Base-by-base conservation (phyloP, 1,140 invertebrate species). In the Hypsibius dujardini region DNA sequence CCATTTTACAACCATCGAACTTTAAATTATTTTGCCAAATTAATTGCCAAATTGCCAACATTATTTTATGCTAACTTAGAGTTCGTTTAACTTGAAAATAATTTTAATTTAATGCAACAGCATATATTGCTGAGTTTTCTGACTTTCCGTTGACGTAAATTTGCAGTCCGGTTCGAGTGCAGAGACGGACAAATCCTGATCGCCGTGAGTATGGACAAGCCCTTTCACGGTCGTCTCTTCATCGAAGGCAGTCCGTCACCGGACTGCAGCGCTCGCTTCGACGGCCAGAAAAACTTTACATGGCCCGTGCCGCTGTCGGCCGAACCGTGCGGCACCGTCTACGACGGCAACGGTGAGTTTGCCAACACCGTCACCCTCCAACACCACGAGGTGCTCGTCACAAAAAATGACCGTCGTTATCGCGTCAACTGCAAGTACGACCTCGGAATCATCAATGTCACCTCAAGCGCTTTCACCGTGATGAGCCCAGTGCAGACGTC, bases 381-480 rank as follows among this genome's bases (percentile, higher is more conserved):
- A 80, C 91, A 94, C 77, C 91, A 95, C 81, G 93, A 90, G 76
- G 90, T 94, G 2, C 91, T 95, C 1, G 92, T 95, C 89, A 95
- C 91, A 12, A 94, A 94, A 81, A 90, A 90, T 1, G 92, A 95
- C 79, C 95, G 95, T 79, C 93, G 94, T 75, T 95, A 95, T 84
- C 93, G 93, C 81, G 89, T 95, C 47, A 91, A 93, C 77, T 95
- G 92, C 77, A 95, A 91, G 0, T 95, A 95, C 78, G 92, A 95
- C 79, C 94, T 94, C 87, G 90, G 90, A 70, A 92, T 90, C 1
- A 90, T 92, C 83, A 95, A 95, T 79, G 92, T 95, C 72, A 93
- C 91, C 7, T 95, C 94, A 81, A 91, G 91, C 81, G 93, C 94
- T 90, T 91, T 94, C 87, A 90, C 91, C 70, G 92, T 95, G 62